phyloP scores from a whole-genome alignment of 2,113 vertebrate species.

The Otus sunia region DNA sequence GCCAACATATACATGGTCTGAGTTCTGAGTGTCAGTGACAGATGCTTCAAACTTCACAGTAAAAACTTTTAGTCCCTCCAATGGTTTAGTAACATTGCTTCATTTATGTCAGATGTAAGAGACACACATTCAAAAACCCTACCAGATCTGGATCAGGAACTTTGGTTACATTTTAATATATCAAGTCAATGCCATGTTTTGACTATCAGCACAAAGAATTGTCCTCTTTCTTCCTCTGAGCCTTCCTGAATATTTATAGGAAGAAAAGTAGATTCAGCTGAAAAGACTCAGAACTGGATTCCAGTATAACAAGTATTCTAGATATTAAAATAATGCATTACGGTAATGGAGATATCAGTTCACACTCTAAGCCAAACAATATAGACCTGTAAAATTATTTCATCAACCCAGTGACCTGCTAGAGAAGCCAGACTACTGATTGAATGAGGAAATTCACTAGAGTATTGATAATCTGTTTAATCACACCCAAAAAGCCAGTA shows the following conservation, averaged over 20 bases:
- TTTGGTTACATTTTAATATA: neutral
- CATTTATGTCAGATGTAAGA: neutral
- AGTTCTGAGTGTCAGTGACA: neutral
- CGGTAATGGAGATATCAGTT: neutral
- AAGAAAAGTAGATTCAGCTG: neutral
- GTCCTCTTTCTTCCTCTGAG: neutral
- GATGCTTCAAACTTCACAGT: neutral
- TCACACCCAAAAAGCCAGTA: neutral
- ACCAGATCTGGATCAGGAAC: neutral
- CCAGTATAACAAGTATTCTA: neutral
- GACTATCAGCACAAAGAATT: neutral
- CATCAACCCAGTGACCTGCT: neutral
- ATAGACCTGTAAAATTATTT: neutral
- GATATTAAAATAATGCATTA: neutral
- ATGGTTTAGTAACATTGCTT: neutral
- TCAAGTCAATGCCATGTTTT: neutral
- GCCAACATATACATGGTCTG: fast-evolving
- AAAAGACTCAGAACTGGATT: neutral
- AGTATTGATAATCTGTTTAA: neutral
- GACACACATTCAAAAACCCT: neutral
- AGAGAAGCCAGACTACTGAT: neutral
- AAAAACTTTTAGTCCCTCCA: fast-evolving
- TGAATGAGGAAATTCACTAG: neutral
- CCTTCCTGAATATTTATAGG: neutral
- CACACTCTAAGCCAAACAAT: neutral